A percentile compares a stretch with the other conserved stretches of the same genome.
phyloP scores from a whole-genome alignment of 2,888 invertebrate species.

The Sturmia bella region DNA sequence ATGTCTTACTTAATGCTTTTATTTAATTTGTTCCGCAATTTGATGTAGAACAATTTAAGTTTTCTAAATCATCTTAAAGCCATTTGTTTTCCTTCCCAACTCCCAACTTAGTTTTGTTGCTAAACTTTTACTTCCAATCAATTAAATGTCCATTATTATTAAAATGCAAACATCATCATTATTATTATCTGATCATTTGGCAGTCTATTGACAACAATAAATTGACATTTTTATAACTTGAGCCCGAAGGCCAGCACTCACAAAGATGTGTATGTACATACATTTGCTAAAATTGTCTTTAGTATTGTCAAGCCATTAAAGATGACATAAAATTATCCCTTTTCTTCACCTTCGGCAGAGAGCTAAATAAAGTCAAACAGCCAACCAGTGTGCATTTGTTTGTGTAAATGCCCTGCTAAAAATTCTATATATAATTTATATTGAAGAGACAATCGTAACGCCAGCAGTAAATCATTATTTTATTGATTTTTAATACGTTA shows the following conservation, averaged over 20 bases:
- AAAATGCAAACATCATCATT: background rate
- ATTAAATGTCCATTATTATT: slow-evolving; percentile 43
- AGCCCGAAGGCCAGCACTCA: slow-evolving; percentile 2
- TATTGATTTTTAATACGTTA: slow-evolving; percentile 73
- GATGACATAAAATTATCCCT: slow-evolving; percentile 40
- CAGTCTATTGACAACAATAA: slow-evolving; percentile 29
- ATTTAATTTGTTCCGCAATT: background rate
- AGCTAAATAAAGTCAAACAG: background rate
- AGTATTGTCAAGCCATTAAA: slow-evolving; percentile 37
- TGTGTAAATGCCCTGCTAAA: no score
- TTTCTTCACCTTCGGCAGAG: background rate
- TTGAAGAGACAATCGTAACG: slow-evolving; percentile 21
- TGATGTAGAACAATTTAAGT: no score
- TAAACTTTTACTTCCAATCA: slow-evolving; percentile 43
- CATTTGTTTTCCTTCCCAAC: background rate
- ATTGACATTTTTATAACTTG: slow-evolving; percentile 36
- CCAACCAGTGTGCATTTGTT: background rate
- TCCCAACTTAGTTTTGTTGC: background rate
- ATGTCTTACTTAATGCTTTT: no score
- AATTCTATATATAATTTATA: slow-evolving; percentile 50
- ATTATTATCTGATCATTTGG: slow-evolving; percentile 12
- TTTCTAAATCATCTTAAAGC: background rate
- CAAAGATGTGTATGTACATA: no score
- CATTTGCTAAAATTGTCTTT: slow-evolving; percentile 7
- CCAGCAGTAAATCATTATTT: slow-evolving; percentile 71